phyloP scores from a whole-genome alignment of 1,140 invertebrate genomes.

The Bacillus rossius region DNA sequence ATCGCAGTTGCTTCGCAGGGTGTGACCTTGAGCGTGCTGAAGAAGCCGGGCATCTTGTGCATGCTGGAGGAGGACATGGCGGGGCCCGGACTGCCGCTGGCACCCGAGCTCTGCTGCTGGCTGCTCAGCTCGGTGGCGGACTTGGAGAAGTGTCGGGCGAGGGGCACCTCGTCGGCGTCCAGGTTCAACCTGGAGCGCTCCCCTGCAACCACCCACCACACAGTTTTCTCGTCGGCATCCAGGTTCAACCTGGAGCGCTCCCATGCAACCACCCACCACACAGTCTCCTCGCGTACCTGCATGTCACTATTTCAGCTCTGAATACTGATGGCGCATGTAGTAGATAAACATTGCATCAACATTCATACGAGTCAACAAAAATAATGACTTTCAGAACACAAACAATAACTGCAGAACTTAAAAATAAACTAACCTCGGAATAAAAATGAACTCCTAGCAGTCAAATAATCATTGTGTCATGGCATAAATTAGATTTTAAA shows the following conservation, averaged over 20 bases:
- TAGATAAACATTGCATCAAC: neutral
- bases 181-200: slow-evolving; percentile 18
- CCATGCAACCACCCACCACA: slow-evolving; percentile 10
- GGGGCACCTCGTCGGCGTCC: neutral
- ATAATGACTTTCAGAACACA: too few species aligned
- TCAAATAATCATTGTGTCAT: neutral
- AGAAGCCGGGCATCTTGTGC: slow-evolving; percentile 59
- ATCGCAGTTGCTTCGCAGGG: too few species aligned
- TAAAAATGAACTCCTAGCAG: neutral
- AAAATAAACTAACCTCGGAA: too few species aligned
- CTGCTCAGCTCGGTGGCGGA: slow-evolving; percentile 43
- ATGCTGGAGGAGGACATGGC: slow-evolving; percentile 29
- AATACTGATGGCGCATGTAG: neutral
- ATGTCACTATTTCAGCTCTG: neutral
- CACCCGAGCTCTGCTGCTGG: neutral
- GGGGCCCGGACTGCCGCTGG: slow-evolving; percentile 24
- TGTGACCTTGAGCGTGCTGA: slow-evolving; percentile 56
- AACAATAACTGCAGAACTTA: too few species aligned
- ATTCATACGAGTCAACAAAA: too few species aligned
- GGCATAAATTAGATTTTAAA: neutral
- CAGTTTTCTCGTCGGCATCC: slow-evolving; percentile 2
- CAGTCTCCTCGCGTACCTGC: neutral
- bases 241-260: slow-evolving; percentile 18
- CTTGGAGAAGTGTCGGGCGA: slow-evolving; percentile 39
- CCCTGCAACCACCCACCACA: slow-evolving; percentile 11